Base-by-base conservation (phyloP, 1,140 invertebrate genomes). In the Tetragonula clypearis region DNA sequence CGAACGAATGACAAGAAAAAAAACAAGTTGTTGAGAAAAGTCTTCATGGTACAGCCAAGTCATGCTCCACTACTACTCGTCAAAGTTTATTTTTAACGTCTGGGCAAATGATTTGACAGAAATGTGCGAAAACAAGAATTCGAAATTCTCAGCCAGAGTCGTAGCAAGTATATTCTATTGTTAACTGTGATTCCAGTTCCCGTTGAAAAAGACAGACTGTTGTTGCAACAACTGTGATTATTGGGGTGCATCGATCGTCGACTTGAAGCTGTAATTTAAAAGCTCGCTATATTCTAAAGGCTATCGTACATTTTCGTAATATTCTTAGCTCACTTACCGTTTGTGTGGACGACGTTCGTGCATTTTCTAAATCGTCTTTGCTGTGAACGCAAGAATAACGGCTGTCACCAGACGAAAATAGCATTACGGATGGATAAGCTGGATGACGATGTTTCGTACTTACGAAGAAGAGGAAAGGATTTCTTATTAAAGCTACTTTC, bases 361-460 rank as follows among this genome's bases (percentile, higher is more conserved):
- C 60, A 41, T 55, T 82, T 71, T 71, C 41, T 9, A 79, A 84
- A 84, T 79, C 55, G 66, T 21, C 74, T 71, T 84, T 79, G 14
- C 66, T n/a, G 9, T 21, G 55, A 26, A 26, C 17, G 55, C 41
- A 71, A 79, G 66, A 79, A 71, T 71, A 71, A 41, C 82, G 56
- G 5, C 55, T 19, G 35, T 55, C 82, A 30, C 53, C 12, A 35
- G 65, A 66, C 68, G 74, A 72, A 58, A 84, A 84, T 68, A 79
- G 66, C 49, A 58, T 84, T 84, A 84, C 41, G 76, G 35, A 60
- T 68, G 76, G 82, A 77, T 84, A 79, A 84, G 76, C 75, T 76
- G 82, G 76, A 84, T 84, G 76, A 84, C 82, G 75, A 84, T 84
- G 56, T 79, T 84, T 60, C 82, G 66, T 84, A 84, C 66, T 79